phyloP scores from a whole-genome alignment of 2,113 vertebrate species.

The Epinephelus lanceolatus region DNA sequence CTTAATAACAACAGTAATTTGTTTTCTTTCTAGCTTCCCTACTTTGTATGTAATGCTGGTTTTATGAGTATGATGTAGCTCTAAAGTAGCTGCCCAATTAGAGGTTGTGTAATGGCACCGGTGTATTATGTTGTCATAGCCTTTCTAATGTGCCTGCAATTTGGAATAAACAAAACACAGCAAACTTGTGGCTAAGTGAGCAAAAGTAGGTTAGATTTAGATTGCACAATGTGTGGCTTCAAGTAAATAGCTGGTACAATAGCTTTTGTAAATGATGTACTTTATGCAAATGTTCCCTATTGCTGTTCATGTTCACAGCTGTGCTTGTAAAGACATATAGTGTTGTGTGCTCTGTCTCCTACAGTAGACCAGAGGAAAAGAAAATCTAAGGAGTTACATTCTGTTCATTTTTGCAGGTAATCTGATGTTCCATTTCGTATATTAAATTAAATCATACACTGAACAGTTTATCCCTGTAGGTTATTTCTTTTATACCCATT shows the following conservation, averaged over 20 bases:
- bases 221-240: constrained; percentile 53
- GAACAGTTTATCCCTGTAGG: neutral
- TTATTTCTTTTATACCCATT: neutral
- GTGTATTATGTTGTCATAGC: constrained; percentile 51
- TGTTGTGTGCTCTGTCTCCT: neutral
- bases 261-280: constrained; percentile 52
- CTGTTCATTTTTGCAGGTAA: neutral
- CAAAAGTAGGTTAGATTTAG: constrained; percentile 56
- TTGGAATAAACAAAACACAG: constrained; percentile 55
- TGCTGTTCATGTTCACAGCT: constrained; percentile 41
- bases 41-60: constrained; percentile 25
- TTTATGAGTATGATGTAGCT: constrained; percentile 35
- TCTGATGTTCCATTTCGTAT: neutral
- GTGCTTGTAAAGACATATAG: constrained; percentile 15
- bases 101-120: constrained; percentile 56
- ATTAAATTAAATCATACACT: neutral
- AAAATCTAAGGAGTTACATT: neutral
- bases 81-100: constrained; percentile 62
- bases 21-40: constrained; percentile 1
- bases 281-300: constrained; percentile 61
- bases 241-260: constrained; percentile 42
- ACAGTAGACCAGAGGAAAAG: constrained; percentile 12
- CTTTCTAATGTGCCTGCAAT: constrained; percentile 57
- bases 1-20: constrained; percentile 28
- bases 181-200: constrained; percentile 38